phyloP scores from a whole-genome alignment of 2,113 vertebrate genomes.

The Rhabdornis inornatus region DNA sequence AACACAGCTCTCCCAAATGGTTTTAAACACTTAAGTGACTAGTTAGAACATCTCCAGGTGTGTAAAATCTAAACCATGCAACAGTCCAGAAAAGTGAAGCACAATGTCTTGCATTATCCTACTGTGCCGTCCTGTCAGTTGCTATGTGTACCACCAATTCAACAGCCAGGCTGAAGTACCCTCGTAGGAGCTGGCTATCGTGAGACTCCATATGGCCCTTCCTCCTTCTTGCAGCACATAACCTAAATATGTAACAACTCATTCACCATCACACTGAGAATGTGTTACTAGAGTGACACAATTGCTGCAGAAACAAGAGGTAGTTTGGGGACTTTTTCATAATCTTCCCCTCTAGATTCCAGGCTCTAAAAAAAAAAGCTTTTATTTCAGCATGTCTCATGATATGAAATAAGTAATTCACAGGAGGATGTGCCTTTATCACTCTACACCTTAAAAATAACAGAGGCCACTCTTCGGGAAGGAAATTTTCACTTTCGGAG shows the following conservation, averaged over 20 bases:
- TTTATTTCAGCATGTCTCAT: background rate
- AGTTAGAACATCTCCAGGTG: background rate
- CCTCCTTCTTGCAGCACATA: background rate
- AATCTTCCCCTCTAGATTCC: background rate
- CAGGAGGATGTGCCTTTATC: background rate
- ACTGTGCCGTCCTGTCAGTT: background rate
- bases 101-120: background rate
- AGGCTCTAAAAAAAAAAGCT: background rate
- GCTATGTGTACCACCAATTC: background rate
- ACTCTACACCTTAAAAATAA: background rate
- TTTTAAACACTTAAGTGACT: background rate
- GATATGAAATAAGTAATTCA: background rate
- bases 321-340: background rate
- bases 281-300: background rate
- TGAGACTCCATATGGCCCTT: conserved; percentile 18
- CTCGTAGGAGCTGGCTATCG: background rate
- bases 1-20: background rate
- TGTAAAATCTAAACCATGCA: background rate
- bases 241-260: conserved; percentile 21
- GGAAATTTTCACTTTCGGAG: background rate
- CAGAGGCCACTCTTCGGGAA: background rate
- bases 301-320: conserved; percentile 1
- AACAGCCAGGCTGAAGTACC: background rate
- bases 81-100: background rate
- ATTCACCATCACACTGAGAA: background rate